Conservation (phyloP, 1,140 invertebrate species). For the Pteromalus puparum region DNA sequence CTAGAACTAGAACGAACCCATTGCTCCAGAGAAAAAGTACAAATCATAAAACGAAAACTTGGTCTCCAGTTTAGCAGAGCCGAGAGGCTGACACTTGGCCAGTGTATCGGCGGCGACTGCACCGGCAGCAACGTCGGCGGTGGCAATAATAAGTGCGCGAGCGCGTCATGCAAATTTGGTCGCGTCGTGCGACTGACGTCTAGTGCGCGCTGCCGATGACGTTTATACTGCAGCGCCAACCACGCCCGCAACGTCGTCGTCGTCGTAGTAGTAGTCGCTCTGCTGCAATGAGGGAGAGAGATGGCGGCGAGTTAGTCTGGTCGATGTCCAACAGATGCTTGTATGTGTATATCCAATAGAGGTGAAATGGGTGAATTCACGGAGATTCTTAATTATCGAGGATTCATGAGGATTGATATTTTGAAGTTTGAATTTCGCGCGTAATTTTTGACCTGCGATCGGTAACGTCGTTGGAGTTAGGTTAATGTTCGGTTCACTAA, state of each 20-base stretch:
- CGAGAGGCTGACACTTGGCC: neutral
- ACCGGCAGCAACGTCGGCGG: neutral
- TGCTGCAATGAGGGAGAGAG: neutral
- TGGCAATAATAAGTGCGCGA: neutral
- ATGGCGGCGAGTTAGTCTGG: neutral
- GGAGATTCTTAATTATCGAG: slow-evolving; percentile 67
- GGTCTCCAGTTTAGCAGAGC: neutral
- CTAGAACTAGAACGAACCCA: neutral
- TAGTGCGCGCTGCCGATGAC: slow-evolving; percentile 69
- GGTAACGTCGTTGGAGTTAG: neutral
- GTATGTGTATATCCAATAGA: neutral
- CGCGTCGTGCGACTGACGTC: slow-evolving; percentile 66
- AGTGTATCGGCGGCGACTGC: neutral
- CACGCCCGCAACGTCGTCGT: slow-evolving; percentile 58
- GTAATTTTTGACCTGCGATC: neutral
- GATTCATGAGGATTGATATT: slow-evolving; percentile 48
- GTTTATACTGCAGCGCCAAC: slow-evolving; percentile 68
- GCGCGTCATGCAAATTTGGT: slow-evolving; percentile 65
- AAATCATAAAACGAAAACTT: neutral
- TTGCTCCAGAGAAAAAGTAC: neutral
- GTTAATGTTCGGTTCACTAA: too few relatives aligned
- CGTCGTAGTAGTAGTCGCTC: neutral
- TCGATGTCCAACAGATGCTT: slow-evolving; percentile 4
- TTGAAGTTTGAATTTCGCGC: neutral
- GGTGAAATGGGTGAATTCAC: neutral